phyloP scores from a whole-genome alignment of 2,888 invertebrate genomes.

The Pandemis heparana region DNA sequence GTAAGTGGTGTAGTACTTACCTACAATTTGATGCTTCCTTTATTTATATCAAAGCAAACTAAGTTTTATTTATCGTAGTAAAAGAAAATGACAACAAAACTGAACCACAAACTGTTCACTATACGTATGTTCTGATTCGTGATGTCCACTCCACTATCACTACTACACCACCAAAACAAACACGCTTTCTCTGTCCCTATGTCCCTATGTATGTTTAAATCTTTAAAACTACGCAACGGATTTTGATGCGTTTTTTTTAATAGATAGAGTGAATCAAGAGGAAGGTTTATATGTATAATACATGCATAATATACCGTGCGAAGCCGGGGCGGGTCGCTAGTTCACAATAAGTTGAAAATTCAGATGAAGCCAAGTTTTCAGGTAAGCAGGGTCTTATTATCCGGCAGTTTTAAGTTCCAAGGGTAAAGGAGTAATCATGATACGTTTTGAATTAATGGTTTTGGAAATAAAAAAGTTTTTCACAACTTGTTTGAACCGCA shows the following conservation, averaged over 20 bases:
- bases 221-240: too few species aligned
- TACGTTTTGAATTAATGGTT: not conserved
- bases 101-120: not conserved
- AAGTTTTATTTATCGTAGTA: not conserved
- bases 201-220: too few species aligned
- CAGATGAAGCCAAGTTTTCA: not conserved
- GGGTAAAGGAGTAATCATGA: not conserved
- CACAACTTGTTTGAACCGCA: not conserved
- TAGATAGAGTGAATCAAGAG: too few species aligned
- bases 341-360: not conserved
- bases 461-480: not conserved
- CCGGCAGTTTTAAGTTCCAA: too few species aligned
- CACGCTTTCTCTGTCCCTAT: too few species aligned
- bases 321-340: too few species aligned
- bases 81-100: not conserved
- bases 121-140: not conserved
- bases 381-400: too few species aligned
- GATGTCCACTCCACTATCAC: not conserved
- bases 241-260: too few species aligned
- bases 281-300: too few species aligned
- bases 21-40: not conserved
- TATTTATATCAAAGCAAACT: not conserved
- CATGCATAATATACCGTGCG: too few species aligned
- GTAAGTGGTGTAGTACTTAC: too few species aligned
- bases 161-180: too few species aligned